These are phyloP conservation scores for Parazoanthus swiftii DNA, from an alignment of 92 coral and sea anemone genomes.

Conservation along the genomic window DNA sequence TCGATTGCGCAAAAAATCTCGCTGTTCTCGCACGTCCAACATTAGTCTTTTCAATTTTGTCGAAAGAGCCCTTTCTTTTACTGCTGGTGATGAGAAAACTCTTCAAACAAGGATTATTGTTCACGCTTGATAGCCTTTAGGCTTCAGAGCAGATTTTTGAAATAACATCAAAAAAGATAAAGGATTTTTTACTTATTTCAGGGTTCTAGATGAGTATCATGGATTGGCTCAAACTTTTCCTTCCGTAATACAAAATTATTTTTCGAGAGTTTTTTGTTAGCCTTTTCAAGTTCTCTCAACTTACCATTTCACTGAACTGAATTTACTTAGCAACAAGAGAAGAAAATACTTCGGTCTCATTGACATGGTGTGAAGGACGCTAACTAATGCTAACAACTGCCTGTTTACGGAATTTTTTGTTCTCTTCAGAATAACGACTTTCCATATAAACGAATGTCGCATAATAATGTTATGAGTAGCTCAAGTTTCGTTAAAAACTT, in stretches of 20 bases:
- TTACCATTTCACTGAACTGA: background rate
- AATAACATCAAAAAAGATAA: background rate
- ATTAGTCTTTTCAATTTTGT: too few relatives aligned
- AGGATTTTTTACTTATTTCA: background rate
- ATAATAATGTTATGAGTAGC: background rate
- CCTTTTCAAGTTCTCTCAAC: background rate
- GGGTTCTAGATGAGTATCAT: background rate
- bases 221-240: background rate
- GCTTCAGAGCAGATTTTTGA: background rate
- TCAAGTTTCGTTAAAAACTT: conserved; percentile 18
- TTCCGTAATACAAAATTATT: background rate
- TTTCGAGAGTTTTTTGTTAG: background rate
- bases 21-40: background rate
- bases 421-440: background rate
- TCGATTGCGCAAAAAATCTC: background rate
- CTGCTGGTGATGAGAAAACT: background rate
- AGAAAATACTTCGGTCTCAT: conserved; percentile 17
- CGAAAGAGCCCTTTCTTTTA: background rate
- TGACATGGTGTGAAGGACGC: conserved; percentile 24
- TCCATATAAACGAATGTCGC: background rate
- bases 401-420: conserved; percentile 17
- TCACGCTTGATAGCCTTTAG: background rate
- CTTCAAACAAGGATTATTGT: too few relatives aligned
- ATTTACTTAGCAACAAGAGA: background rate
- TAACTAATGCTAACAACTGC: conserved; percentile 23